Conservation (phyloP, 2,888 invertebrate species). For the Elysia crispata region DNA sequence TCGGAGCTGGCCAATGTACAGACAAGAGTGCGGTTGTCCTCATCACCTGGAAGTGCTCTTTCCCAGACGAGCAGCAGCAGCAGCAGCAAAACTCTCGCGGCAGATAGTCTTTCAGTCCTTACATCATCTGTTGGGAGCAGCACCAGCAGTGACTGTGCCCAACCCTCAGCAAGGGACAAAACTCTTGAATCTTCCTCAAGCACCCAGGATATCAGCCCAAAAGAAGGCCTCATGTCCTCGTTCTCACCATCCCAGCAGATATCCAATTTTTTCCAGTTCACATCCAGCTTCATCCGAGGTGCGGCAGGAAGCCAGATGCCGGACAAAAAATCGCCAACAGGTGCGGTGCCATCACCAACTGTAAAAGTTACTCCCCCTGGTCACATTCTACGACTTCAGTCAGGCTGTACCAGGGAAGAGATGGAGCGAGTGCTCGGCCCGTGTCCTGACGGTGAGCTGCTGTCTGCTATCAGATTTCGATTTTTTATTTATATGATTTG, state of each 20-base stretch:
- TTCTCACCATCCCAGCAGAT: slow-evolving; percentile 68
- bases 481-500: too few species aligned
- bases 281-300: slow-evolving; percentile 89
- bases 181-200: too few species aligned
- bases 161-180: slow-evolving; percentile 2
- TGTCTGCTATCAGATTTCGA: too few species aligned
- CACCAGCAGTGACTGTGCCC: not conserved
- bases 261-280: slow-evolving; percentile 90
- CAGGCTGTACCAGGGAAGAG: slow-evolving; percentile 39
- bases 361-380: not conserved
- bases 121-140: not conserved
- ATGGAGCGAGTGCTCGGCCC: slow-evolving; percentile 37
- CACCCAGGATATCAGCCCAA: too few species aligned
- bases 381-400: slow-evolving; percentile 6
- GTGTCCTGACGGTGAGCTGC: slow-evolving; percentile 30
- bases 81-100: not conserved
- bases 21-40: too few species aligned
- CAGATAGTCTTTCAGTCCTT: too few species aligned
- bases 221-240: slow-evolving; percentile 52
- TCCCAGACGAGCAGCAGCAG: too few species aligned
- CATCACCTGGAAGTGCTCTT: too few species aligned
- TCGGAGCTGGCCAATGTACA: not conserved
- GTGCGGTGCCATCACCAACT: slow-evolving; percentile 42
- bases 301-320: slow-evolving; percentile 49
- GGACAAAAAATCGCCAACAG: slow-evolving; percentile 34